phyloP scores from a whole-genome alignment of 2,888 invertebrate genomes.

The Trissonchulus latispiculum region DNA sequence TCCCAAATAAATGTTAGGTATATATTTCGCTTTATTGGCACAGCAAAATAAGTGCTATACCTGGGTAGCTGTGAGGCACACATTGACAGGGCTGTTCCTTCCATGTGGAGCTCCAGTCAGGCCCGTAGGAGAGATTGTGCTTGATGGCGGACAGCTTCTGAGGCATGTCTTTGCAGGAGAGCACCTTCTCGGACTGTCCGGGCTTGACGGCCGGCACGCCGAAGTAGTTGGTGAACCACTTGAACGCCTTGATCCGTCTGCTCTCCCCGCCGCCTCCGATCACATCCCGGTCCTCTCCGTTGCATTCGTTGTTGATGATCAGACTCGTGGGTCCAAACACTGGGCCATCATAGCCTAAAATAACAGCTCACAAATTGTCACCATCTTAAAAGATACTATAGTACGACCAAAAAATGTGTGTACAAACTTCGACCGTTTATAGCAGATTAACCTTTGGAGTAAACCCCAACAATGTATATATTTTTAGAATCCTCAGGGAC shows the following conservation, averaged over 20 bases:
- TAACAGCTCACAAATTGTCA: not conserved
- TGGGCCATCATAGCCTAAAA: slow-evolving; percentile 29
- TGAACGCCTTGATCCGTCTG: slow-evolving; percentile 40
- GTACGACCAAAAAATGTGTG: no score
- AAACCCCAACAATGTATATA: no score
- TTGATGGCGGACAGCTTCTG: slow-evolving; percentile 33
- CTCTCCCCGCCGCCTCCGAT: slow-evolving; percentile 37
- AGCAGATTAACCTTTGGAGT: no score
- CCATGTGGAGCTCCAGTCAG: slow-evolving; percentile 38
- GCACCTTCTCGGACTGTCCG: slow-evolving; percentile 28
- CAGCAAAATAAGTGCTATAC: not conserved
- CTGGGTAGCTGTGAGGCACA: slow-evolving; percentile 35
- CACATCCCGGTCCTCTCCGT: slow-evolving; percentile 35
- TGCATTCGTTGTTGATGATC: slow-evolving; percentile 40
- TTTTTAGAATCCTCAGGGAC: no score
- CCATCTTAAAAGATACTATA: no score
- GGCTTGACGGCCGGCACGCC: slow-evolving; percentile 27
- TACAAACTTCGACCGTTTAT: no score
- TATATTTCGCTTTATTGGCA: not conserved
- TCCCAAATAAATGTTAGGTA: no score
- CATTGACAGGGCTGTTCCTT: slow-evolving; percentile 36
- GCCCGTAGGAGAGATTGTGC: slow-evolving; percentile 38
- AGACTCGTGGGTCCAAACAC: slow-evolving; percentile 37
- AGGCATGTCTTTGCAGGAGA: slow-evolving; percentile 33
- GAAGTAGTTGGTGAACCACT: slow-evolving; percentile 39